Percentiles rank a stretch among this genome's conserved stretches.
These are phyloP conservation scores for Antennarius maculatus DNA, from an alignment of 2,797 vertebrate species.

Conservation along the genomic window DNA sequence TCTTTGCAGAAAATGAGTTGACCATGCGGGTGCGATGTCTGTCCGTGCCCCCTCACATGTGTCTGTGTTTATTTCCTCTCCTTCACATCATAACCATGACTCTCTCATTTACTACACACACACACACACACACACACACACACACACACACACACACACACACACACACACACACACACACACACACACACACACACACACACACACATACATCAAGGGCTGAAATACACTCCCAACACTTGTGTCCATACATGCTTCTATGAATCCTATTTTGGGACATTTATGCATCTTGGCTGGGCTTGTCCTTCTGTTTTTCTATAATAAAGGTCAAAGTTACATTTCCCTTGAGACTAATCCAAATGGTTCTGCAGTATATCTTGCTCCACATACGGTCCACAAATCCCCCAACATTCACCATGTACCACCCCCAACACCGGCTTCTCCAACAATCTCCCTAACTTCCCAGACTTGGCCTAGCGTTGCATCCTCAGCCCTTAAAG, in stretches of 20 bases:
- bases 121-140: too few species aligned
- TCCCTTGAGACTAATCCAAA: conserved; percentile 37
- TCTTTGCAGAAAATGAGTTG: conserved; percentile 14
- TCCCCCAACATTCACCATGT: conserved; percentile 30
- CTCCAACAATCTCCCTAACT: conserved; percentile 2
- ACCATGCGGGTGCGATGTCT: conserved; percentile 15
- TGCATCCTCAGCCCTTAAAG: conserved; percentile 32
- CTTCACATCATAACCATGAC: conserved; percentile 17
- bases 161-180: too few species aligned
- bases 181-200: neutral
- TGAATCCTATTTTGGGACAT: conserved; percentile 25
- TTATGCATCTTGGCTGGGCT: conserved; percentile 33
- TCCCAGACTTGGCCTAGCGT: conserved; percentile 2
- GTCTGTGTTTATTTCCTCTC: conserved; percentile 13
- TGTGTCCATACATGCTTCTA: conserved; percentile 1
- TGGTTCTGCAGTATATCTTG: conserved; percentile 17
- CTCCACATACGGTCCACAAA: conserved; percentile 43
- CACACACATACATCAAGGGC: conserved; percentile 18
- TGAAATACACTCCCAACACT: conserved; percentile 15
- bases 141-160: too few species aligned
- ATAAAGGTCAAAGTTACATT: conserved; percentile 39
- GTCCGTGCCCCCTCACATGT: conserved; percentile 16
- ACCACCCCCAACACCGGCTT: conserved; percentile 17
- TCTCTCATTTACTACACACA: conserved; percentile 6
- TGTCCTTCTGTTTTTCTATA: conserved; percentile 36